Evolutionary conservation across 1,140 invertebrate species (phyloP).

Genomic region (Caerostris extrusa): DNA sequence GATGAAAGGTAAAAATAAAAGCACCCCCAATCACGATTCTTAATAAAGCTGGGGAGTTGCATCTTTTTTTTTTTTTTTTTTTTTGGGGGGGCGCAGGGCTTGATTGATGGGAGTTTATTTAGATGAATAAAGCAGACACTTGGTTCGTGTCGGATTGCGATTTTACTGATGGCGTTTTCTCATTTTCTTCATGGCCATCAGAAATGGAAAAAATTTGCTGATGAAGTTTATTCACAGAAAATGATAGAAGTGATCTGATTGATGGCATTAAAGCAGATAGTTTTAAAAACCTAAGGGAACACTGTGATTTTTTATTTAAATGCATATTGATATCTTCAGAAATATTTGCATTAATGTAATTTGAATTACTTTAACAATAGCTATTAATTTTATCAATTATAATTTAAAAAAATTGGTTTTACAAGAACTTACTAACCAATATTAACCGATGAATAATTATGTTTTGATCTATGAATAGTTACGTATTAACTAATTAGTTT

Average conservation of each 20-base stretch:
- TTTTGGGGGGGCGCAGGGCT: neutral
- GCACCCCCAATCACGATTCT: slow-evolving; percentile 61
- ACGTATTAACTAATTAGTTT: too few species aligned
- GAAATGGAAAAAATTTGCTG: neutral
- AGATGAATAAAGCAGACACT: slow-evolving; percentile 66
- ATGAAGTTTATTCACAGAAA: slow-evolving; percentile 1
- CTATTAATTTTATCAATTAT: too few species aligned
- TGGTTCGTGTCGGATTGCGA: slow-evolving; percentile 60
- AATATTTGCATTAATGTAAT: too few species aligned
- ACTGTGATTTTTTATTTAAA: neutral
- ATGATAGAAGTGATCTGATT: neutral
- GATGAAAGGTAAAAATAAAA: slow-evolving; percentile 67
- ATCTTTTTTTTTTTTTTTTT: slow-evolving; percentile 56
- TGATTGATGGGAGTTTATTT: slow-evolving; percentile 72
- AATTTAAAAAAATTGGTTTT: too few species aligned
- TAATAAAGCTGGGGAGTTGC: slow-evolving; percentile 67
- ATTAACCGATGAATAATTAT: too few species aligned
- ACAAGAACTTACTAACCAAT: too few species aligned
- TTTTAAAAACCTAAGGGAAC: neutral
- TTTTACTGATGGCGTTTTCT: slow-evolving; percentile 61
- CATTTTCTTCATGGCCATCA: neutral
- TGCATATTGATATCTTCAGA: neutral
- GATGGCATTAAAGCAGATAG: neutral
- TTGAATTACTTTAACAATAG: too few species aligned
- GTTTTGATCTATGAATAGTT: too few species aligned